Conservation (phyloP, 2,113 vertebrate species). For the Macrotus californicus region DNA sequence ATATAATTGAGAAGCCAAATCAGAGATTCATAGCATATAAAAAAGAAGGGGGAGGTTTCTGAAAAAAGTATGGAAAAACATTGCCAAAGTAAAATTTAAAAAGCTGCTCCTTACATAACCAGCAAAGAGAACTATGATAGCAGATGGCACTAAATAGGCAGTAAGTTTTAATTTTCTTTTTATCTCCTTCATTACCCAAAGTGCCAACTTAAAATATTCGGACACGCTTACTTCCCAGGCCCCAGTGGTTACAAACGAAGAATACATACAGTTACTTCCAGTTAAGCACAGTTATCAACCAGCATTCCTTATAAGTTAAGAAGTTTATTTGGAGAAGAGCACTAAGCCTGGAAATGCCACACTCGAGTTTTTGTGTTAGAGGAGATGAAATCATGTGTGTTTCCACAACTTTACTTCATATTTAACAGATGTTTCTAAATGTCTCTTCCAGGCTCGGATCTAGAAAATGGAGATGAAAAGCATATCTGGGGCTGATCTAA, state of each 20-base stretch:
- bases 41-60: background rate
- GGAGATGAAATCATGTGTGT: background rate
- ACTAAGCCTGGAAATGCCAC: background rate
- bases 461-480: background rate
- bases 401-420: background rate
- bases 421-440: background rate
- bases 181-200: constrained; percentile 27
- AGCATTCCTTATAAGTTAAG: constrained; percentile 11
- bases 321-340: background rate
- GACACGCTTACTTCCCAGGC: background rate
- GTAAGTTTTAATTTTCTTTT: constrained; percentile 59
- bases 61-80: background rate
- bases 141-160: constrained; percentile 42
- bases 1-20: constrained; percentile 2
- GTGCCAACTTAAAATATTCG: constrained; percentile 41
- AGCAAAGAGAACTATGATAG: constrained; percentile 21
- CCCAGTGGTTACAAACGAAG: background rate
- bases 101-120: background rate
- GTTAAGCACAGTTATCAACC: background rate
- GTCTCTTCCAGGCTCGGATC: background rate
- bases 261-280: background rate
- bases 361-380: background rate
- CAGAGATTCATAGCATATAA: background rate
- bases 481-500: background rate
- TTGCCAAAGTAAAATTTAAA: constrained; percentile 4